A percentile compares a stretch with the other conserved stretches of the same genome.
These are phyloP conservation scores for Poecilia picta DNA, from an alignment of 2,797 vertebrate species.

Conservation along the genomic window DNA sequence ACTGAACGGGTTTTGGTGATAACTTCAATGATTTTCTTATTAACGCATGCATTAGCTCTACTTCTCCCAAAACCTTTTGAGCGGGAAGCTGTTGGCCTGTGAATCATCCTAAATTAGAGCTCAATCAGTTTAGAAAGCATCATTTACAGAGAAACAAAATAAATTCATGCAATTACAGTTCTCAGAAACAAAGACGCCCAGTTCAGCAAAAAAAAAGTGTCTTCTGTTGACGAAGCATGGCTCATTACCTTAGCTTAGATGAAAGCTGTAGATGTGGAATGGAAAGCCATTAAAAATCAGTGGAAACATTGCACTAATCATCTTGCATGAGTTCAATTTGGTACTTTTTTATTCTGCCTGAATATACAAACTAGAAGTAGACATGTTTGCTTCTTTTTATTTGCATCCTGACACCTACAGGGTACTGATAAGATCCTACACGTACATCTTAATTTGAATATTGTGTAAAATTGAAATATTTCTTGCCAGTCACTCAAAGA, in stretches of 20 bases:
- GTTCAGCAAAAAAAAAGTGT: not conserved
- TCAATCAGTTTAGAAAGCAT: conserved; percentile 28
- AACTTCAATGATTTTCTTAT: conserved; percentile 60
- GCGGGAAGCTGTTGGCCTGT: conserved; percentile 18
- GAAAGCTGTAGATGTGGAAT: not conserved
- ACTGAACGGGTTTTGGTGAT: conserved; percentile 57
- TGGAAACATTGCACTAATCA: not conserved
- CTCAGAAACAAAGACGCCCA: not conserved
- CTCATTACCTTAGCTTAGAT: not conserved
- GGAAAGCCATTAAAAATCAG: not conserved
- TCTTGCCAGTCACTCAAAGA: too few relatives aligned
- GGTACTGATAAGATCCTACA: not conserved
- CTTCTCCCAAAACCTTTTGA: conserved; percentile 17
- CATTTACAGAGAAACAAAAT: not conserved
- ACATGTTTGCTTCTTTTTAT: not conserved
- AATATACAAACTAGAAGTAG: not conserved
- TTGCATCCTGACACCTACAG: not conserved
- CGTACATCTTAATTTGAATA: not conserved
- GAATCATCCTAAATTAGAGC: conserved; percentile 27
- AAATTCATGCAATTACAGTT: not conserved
- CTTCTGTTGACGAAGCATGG: not conserved
- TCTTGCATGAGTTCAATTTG: not conserved
- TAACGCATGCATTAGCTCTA: conserved; percentile 41
- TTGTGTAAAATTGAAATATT: too few relatives aligned
- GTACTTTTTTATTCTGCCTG: not conserved